Evolutionary conservation across 2,113 vertebrate species (phyloP), one percentile per base, ranked within the genome.

Genomic region (Hippopotamus amphibius): DNA sequence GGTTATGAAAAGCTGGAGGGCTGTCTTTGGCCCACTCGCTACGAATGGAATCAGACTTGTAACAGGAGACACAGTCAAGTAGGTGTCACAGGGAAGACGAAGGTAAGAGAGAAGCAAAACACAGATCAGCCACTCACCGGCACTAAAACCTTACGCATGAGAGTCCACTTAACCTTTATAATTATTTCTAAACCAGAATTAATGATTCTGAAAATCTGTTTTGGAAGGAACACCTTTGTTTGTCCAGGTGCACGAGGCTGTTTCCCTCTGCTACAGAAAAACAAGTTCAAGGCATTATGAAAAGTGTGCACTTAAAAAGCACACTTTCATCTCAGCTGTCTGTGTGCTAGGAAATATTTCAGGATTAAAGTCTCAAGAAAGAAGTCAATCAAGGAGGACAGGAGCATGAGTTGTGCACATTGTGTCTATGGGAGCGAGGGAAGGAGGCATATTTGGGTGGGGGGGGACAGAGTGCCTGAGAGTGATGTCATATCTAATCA

Each of bases 201-300:
- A 97, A 96, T 96, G 94, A 95, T 97, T 97, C 96, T 87, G 88
- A 93, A 97, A 96, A 85, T 81, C 87, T 96, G 94, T 80, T 97
- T 97, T 89, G 68, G 90, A 96, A 96, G 72, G 97, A 97, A 96
- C 97, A 97, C 95, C 93, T 96, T 90, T 98, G 97, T 97, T 98
- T 98, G 84, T 97, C 89, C 97, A 97, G 97, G 97, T 98, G 97
- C 93, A 92, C 2, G 82, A 92, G 57, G 91, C 19, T 96, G 93
- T 94, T 97, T 95, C 87, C 76, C 79, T 93, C 90, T 48, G 77
- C 89, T 76, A 94, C 63, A 95, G 94, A 81, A 95, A 97, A 98
- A 94, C 77, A 98, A 79, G 46, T 76, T 92, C 69, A 69, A 94
- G 96, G 57, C 55, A 92, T 94, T 82, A 95, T 30, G 46, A 83